Conservation (phyloP, 2,113 vertebrate genomes). For the Pionites leucogaster region DNA sequence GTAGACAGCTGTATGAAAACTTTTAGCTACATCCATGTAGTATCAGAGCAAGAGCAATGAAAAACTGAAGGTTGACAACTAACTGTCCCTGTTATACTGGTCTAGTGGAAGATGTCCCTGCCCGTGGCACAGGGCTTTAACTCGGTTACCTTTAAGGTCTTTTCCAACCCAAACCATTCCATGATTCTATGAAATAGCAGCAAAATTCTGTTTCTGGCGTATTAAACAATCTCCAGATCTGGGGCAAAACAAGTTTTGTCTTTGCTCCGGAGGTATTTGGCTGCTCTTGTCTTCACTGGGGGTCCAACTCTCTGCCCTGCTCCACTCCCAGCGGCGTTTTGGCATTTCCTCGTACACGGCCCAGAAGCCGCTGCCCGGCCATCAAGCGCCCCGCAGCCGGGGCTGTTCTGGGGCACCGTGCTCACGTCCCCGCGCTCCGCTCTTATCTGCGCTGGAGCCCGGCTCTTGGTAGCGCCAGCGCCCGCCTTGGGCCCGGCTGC, state of each 20-base stretch:
- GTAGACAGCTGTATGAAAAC: neutral
- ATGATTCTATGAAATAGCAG: neutral
- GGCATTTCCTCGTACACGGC: fast-evolving
- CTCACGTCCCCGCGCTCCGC: fast-evolving
- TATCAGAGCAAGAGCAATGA: neutral
- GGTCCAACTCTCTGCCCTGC: neutral
- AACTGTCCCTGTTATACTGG: neutral
- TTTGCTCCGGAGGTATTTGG: neutral
- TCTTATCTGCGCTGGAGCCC: neutral
- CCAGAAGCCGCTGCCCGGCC: neutral
- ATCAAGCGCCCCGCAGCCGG: fast-evolving
- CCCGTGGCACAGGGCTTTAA: neutral
- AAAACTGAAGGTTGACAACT: neutral
- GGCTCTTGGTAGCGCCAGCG: neutral
- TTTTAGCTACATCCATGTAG: neutral
- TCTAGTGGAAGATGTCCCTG: neutral
- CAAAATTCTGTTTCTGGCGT: neutral
- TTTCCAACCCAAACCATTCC: neutral
- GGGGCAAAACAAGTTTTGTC: neutral
- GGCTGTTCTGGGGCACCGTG: neutral
- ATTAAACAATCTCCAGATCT: neutral
- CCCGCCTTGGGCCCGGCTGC: neutral
- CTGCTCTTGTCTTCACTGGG: neutral
- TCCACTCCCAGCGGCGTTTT: neutral
- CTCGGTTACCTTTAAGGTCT: neutral